Evolutionary conservation across 2,888 invertebrate species (phyloP), one percentile per base, ranked within the genome.

Genomic region (Tetragnatha montana): DNA sequence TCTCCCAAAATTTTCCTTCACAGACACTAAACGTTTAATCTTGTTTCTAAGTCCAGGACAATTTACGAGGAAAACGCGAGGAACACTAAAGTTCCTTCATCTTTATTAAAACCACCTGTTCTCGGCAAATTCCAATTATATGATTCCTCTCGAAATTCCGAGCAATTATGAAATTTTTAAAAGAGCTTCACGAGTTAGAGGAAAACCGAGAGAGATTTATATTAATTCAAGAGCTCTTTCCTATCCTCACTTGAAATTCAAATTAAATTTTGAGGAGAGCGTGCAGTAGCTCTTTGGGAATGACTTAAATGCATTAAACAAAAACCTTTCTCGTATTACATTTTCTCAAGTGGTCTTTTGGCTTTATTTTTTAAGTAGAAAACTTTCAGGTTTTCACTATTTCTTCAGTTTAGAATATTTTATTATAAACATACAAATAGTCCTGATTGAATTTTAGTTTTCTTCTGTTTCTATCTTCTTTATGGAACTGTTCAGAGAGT

Each of bases 101-200:
- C 60, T 60, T 17, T 22, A 60, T 47, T 60, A 60, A 22, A 60
- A 7, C 60, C 82, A 82, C 82, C 82, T 82, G 82, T 51, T 74
- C 60, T 82, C 14, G 73, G 35, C 51, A 82, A 82, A 60, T 82
- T 82, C 73, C 82, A 82, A 82, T 82, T 82, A 82, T 51, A 35
- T 35, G 70, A 47, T 73, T 60, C n/a, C 73, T 19, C 22, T 81
- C 74, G 14, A 17, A 51, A 74, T 21, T 51, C 21, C 3, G 73
- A 74, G 74, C 73, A 82, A 82, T 82, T 82, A 82, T 51, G 51
- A 49, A 82, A 82, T 50, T 35, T n/a, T 82, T 51, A 12, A 60
- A 22, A 8, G 12, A 74, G 74, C 19, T 76, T 49, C 47, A 76
- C 12, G 10, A 8, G 4, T 8, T 60, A 50, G 21, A 50, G 19